Percentiles rank a stretch among this genome's conserved stretches.
Evolutionary conservation across 2,113 vertebrate species (phyloP).

Genomic region (Glaucomys volans): DNA sequence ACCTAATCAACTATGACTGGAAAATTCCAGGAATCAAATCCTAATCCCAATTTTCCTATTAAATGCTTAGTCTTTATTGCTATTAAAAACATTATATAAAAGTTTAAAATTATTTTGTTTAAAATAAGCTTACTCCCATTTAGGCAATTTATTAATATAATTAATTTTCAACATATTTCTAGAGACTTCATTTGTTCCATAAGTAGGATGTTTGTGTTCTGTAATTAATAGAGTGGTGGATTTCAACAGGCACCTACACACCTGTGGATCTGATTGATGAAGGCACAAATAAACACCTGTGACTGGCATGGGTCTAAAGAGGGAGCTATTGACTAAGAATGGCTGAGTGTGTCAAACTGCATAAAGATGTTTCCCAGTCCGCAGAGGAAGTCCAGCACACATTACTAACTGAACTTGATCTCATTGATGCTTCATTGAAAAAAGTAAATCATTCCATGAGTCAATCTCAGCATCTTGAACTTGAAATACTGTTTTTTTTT

Average conservation of each 20-base stretch:
- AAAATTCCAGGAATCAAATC: too few species aligned
- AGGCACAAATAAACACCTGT: constrained; percentile 56
- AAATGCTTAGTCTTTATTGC: neutral
- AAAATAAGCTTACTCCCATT: neutral
- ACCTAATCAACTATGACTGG: too few species aligned
- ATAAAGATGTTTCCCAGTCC: constrained; percentile 61
- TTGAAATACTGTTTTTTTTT: neutral
- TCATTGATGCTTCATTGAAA: constrained; percentile 60
- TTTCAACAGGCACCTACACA: neutral
- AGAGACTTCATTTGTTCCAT: neutral
- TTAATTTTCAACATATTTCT: neutral
- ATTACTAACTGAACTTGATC: constrained; percentile 18
- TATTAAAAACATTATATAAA: neutral
- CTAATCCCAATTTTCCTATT: too few species aligned
- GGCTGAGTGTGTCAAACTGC: constrained; percentile 9
- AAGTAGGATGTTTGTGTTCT: neutral
- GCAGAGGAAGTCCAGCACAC: constrained; percentile 30
- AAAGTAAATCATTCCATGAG: constrained; percentile 58
- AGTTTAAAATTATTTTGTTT: neutral
- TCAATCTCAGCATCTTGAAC: neutral
- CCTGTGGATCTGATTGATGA: constrained; percentile 33
- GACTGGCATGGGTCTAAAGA: constrained; percentile 83
- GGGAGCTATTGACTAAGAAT: constrained; percentile 86
- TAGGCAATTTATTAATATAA: neutral
- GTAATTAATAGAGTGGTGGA: neutral